Conservation (phyloP, 2,113 vertebrate genomes). For the Esox niger region DNA sequence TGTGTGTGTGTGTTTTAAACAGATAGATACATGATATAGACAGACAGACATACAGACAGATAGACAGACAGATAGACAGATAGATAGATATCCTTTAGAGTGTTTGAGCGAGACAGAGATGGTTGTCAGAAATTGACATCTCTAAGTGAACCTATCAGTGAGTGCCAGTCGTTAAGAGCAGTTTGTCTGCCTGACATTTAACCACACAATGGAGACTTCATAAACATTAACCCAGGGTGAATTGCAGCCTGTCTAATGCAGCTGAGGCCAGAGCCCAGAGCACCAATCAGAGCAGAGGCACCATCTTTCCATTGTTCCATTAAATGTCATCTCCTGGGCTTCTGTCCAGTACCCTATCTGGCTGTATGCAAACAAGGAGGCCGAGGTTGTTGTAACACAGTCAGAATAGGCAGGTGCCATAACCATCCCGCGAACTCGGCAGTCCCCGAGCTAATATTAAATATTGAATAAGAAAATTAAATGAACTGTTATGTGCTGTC, state of each 20-base stretch:
- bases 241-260: not conserved
- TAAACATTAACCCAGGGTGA: not conserved
- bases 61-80: no score
- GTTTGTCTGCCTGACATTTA: conserved; percentile 4
- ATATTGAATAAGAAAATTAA: not conserved
- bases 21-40: no score
- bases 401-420: not conserved
- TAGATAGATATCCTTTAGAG: no score
- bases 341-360: not conserved
- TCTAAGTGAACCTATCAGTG: not conserved
- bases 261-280: not conserved
- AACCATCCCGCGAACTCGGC: not conserved
- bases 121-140: no score
- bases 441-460: not conserved
- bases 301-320: not conserved
- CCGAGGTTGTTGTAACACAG: not conserved
- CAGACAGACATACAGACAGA: no score
- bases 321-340: conserved; percentile 2
- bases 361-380: not conserved
- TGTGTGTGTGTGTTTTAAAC: no score
- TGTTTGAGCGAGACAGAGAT: no score
- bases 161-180: not conserved
- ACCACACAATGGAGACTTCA: conserved; percentile 2
- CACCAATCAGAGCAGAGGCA: not conserved
- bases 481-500: no score